A percentile compares a stretch with the other conserved stretches of the same genome.
Evolutionary conservation across 2,113 vertebrate species (phyloP).

Genomic region (Dipodomys ordii): DNA sequence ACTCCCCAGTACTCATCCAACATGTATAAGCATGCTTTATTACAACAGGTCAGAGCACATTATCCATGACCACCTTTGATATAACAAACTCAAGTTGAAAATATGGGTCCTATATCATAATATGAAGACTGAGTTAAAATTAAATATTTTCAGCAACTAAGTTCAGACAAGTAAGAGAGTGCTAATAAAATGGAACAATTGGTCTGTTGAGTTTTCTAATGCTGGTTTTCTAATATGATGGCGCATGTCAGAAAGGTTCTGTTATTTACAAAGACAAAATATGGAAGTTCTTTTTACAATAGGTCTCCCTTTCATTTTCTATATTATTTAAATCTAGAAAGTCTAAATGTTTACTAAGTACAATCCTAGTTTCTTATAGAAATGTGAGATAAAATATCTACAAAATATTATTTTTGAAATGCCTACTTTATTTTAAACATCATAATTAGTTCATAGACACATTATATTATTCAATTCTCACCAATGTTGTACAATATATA

Average conservation of each 20-base stretch:
- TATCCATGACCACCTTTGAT: conserved; percentile 11
- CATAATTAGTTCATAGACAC: neutral
- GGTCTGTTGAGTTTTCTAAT: neutral
- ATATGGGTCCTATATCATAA: neutral
- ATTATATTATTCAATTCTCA: neutral
- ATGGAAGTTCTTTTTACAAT: neutral
- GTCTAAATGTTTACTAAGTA: neutral
- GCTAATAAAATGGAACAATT: conserved; percentile 60
- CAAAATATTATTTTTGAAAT: neutral
- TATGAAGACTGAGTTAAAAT: conserved; percentile 18
- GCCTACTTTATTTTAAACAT: neutral
- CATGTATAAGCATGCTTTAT: neutral
- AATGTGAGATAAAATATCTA: neutral
- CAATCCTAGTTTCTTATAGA: neutral
- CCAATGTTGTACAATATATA: neutral
- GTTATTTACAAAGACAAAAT: neutral
- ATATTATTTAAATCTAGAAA: neutral
- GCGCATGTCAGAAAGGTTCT: conserved; percentile 14
- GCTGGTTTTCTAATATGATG: neutral
- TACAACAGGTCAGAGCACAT: neutral
- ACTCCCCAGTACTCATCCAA: neutral
- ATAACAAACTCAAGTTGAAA: neutral
- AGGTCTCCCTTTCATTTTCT: neutral
- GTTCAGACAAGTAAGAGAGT: neutral
- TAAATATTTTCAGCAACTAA: neutral